phyloP scores from a whole-genome alignment of 1,140 invertebrate species.

The Hydropsyche tenuis region DNA sequence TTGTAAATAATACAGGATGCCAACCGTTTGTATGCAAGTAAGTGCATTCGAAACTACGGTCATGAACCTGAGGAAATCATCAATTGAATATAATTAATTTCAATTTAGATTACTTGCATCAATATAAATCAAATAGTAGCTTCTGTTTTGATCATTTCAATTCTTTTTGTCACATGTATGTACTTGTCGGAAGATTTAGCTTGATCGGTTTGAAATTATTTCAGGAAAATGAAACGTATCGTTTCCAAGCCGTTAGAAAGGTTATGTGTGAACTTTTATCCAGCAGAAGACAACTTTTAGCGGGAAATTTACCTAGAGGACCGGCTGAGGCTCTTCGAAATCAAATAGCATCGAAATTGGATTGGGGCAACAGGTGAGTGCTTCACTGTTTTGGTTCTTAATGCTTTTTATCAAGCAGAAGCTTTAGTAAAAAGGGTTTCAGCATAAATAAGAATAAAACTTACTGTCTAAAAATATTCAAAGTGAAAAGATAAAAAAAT shows the following conservation, averaged over 20 bases:
- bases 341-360: slow-evolving; percentile 88
- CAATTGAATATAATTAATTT: slow-evolving; percentile 25
- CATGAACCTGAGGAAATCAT: slow-evolving; percentile 26
- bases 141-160: not conserved
- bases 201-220: slow-evolving; percentile 1
- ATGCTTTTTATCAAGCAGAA: not conserved
- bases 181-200: not conserved
- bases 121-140: slow-evolving; percentile 3
- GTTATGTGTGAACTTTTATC: slow-evolving; percentile 90
- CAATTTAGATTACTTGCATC: slow-evolving; percentile 16
- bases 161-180: not conserved
- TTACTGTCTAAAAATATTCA: too few species aligned
- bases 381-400: slow-evolving; percentile 13
- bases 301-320: slow-evolving; percentile 87
- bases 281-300: slow-evolving; percentile 81
- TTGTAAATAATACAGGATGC: slow-evolving; percentile 11
- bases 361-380: slow-evolving; percentile 94
- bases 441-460: too few species aligned
- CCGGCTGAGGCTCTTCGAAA: slow-evolving; percentile 85
- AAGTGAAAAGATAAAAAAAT: too few species aligned
- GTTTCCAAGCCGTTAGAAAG: slow-evolving; percentile 81
- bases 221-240: slow-evolving; percentile 80
- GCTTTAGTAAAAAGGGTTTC: too few species aligned
- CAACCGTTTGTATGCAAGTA: not conserved
- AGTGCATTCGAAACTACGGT: not conserved